phyloP scores from a whole-genome alignment of 1,140 invertebrate species.

The Penaeus japonicus region DNA sequence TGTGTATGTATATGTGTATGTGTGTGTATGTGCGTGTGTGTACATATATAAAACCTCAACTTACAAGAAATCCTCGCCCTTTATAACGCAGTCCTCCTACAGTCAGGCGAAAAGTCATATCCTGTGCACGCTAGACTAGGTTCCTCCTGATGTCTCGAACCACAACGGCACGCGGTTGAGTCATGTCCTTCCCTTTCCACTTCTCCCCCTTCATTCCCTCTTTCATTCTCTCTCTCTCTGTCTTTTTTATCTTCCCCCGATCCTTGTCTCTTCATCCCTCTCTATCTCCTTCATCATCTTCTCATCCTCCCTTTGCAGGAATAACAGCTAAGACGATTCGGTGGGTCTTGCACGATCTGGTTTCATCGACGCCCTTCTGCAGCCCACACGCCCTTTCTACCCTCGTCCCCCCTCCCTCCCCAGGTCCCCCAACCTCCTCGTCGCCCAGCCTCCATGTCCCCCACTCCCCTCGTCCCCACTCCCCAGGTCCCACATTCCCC shows the following conservation, averaged over 20 bases:
- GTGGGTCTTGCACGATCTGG: no score
- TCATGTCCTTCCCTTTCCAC: neutral
- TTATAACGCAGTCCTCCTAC: no score
- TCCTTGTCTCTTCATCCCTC: no score
- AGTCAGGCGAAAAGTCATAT: no score
- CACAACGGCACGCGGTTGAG: neutral
- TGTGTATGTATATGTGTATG: neutral
- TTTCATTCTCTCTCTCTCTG: conserved; percentile 10
- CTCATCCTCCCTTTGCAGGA: no score
- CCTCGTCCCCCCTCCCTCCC: neutral
- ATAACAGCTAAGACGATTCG: no score
- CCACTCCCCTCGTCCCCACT: neutral
- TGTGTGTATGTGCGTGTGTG: neutral
- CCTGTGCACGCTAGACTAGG: no score
- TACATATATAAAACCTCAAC: neutral
- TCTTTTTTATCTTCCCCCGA: neutral
- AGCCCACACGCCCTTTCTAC: no score
- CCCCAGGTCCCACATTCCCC: neutral
- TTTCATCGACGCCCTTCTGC: no score
- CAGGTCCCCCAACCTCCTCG: neutral
- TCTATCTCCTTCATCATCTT: no score
- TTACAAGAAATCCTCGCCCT: no score
- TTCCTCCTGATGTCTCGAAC: no score
- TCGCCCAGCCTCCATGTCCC: neutral
- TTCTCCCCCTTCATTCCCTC: conserved; percentile 6